Base-by-base conservation (phyloP, 1,140 invertebrate species). In the Ostrea denselamellosa region DNA sequence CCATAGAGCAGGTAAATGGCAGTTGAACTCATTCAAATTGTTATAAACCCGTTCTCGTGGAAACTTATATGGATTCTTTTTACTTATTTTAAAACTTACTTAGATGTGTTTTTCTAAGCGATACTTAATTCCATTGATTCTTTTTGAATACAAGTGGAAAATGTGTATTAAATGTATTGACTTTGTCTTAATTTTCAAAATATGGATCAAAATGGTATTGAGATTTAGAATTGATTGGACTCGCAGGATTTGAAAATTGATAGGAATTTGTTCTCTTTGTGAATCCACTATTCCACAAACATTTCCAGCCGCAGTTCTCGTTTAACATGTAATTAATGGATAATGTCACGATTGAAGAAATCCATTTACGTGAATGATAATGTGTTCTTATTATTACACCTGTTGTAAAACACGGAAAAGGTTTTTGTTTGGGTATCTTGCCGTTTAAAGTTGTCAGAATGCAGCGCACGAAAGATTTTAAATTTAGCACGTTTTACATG, bases 401-500 rank as follows among this genome's bases (percentile, higher is more conserved):
- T 77, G 68, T 77, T 34, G 12, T 34, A 77, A 34, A 77, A 77
- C 68, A 44, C 68, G 25, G 25, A 34, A 77, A 34, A 17, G 28
- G 68, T 77, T 77, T 77, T 77, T 77, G 25, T 17, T 9, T 10
- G 68, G 68, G 25, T 17, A 77, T 34, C 14, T 77, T 77, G 28
- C 28, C 25, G 17, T 77, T 77, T 77, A 77, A 77, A 77, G 68
- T 77, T 22, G 68, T 77, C 58, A 62, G 25, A 77, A 77, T 28
- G 68, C 25, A 25, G 28, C 28, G 22, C 28, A 77, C 22, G 8
- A 14, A 10, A 28, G 7, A 9, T 22, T 28, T 77, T 77, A 77
- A 25, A 77, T n/a, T 71, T 71, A 25, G 25, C 3, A 77, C 68
- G 28, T 34, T 77, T 77, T 77, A 62, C 56, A 62, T 62, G 17